Evolutionary conservation across 2,888 invertebrate genomes (phyloP).

Genomic region (Pocota personata): DNA sequence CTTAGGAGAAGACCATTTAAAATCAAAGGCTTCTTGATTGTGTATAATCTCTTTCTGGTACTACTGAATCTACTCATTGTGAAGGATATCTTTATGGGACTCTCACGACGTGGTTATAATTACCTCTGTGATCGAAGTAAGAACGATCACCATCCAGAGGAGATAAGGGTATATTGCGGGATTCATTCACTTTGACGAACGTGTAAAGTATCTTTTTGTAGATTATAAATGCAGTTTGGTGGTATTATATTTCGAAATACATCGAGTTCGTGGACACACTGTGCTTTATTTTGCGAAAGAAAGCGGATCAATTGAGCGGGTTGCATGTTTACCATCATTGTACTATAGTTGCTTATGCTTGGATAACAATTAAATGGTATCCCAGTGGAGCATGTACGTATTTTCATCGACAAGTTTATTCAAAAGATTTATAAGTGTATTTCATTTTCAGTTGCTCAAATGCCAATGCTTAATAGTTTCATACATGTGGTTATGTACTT

Average conservation of each 20-base stretch:
- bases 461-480: constrained; percentile 94
- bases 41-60: constrained; percentile 94
- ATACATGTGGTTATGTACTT: constrained; percentile 97
- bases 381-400: constrained; percentile 93
- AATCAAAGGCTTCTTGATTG: constrained; percentile 89
- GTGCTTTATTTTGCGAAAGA: constrained; percentile 96
- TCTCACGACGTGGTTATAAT: constrained; percentile 90
- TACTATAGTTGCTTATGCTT: constrained; percentile 97
- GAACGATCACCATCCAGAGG: constrained; percentile 89
- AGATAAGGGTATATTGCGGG: constrained; percentile 88
- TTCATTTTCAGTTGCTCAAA: constrained; percentile 88
- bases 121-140: constrained; percentile 94
- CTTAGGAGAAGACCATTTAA: constrained; percentile 87
- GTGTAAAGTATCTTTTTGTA: constrained; percentile 81
- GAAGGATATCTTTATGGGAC: constrained; percentile 88
- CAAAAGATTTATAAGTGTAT: neutral
- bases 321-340: constrained; percentile 97
- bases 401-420: neutral
- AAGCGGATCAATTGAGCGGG: constrained; percentile 95
- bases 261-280: constrained; percentile 96
- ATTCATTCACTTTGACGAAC: neutral
- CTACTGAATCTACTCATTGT: constrained; percentile 93
- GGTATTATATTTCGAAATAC: constrained; percentile 97
- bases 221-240: constrained; percentile 95
- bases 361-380: constrained; percentile 97